Percentiles rank a stretch among this genome's conserved stretches.
phyloP scores from a whole-genome alignment of 2,888 invertebrate genomes.

The Melieria omissa region DNA sequence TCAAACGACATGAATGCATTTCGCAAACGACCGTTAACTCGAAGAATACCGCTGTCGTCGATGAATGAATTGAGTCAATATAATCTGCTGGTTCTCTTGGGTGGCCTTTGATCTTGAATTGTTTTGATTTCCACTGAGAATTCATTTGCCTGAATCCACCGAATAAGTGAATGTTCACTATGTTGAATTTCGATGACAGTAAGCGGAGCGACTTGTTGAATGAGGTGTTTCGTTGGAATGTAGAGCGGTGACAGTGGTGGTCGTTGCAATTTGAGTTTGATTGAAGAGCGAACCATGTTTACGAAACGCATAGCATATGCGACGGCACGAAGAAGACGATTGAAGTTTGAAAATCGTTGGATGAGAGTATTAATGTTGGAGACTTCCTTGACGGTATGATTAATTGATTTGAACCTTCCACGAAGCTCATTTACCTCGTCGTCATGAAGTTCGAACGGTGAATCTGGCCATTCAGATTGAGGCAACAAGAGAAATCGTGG shows the following conservation, averaged over 20 bases:
- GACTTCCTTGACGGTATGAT: not conserved
- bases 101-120: too few relatives aligned
- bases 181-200: too few relatives aligned
- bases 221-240: too few relatives aligned
- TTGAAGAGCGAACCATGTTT: not conserved
- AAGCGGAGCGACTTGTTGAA: too few relatives aligned
- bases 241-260: not conserved
- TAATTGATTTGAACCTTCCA: not conserved
- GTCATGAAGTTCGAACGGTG: not conserved
- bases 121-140: too few relatives aligned
- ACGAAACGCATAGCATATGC: constrained; percentile 11
- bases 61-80: too few relatives aligned
- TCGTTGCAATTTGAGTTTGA: not conserved
- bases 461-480: constrained; percentile 23
- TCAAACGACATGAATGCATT: too few relatives aligned
- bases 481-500: constrained; percentile 12
- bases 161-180: too few relatives aligned
- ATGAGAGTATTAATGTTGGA: not conserved
- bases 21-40: too few relatives aligned
- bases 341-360: constrained; percentile 13
- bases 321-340: constrained; percentile 1
- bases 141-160: too few relatives aligned
- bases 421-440: not conserved
- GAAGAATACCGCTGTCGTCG: too few relatives aligned
- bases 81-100: too few relatives aligned